phyloP scores from a whole-genome alignment of 1,140 invertebrate species.

The Drosophila tsacasi region DNA sequence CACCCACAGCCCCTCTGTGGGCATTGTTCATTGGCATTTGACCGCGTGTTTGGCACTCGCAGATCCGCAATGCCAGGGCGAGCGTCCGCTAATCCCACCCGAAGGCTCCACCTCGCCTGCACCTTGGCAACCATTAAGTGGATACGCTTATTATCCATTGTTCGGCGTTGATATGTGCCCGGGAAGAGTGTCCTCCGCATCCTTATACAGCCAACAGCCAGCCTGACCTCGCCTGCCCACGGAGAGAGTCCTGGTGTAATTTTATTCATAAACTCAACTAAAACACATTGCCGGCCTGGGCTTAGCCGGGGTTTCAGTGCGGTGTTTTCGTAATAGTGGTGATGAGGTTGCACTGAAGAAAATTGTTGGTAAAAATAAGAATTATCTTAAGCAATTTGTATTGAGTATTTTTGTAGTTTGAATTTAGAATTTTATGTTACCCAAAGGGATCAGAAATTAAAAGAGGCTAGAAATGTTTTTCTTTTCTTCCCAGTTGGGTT shows the following conservation, averaged over 20 bases:
- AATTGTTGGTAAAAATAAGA: background rate
- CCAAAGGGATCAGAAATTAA: too few relatives aligned
- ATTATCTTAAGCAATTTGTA: background rate
- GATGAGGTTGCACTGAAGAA: slow-evolving; percentile 7
- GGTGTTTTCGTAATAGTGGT: slow-evolving; percentile 10
- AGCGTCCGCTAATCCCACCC: slow-evolving; percentile 20
- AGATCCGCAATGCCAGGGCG: slow-evolving; percentile 15
- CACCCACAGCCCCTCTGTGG: background rate
- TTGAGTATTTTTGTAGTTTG: too few relatives aligned
- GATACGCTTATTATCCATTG: slow-evolving; percentile 83
- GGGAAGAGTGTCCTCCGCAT: background rate
- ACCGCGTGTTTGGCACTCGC: slow-evolving; percentile 78
- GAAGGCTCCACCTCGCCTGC: slow-evolving; percentile 39
- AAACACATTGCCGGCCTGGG: slow-evolving; percentile 56
- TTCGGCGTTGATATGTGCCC: slow-evolving; percentile 69
- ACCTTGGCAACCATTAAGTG: slow-evolving; percentile 80
- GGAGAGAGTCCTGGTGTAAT: slow-evolving; percentile 59
- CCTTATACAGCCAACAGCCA: background rate
- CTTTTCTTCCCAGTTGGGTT: too few relatives aligned
- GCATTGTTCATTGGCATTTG: slow-evolving; percentile 72
- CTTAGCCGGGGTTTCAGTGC: slow-evolving; percentile 23
- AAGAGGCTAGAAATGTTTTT: too few relatives aligned
- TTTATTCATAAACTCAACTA: slow-evolving; percentile 79
- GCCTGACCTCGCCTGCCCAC: slow-evolving; percentile 21
- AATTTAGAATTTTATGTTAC: background rate